Base-by-base conservation (phyloP, 2,113 vertebrate species). In the Erythrocercus mccallii region DNA sequence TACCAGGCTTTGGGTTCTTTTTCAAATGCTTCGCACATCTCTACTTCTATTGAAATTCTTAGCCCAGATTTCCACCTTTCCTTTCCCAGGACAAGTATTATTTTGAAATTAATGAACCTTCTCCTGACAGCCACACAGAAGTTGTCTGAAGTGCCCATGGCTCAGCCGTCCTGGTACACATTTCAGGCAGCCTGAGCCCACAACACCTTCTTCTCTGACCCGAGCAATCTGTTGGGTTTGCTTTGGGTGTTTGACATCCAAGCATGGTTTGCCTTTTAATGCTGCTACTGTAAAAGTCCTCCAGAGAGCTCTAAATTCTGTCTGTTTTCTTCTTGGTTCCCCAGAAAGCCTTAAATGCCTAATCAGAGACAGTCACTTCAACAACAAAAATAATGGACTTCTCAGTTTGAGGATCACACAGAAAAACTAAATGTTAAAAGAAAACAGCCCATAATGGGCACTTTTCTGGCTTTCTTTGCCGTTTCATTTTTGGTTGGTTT, bases 151-250 rank as follows among this genome's bases (percentile, higher is more conserved):
- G 30, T 9, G 1, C 15, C 11, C 18, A 4, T 2, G 11, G 51
- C 62, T 70, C 4, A 2, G 37, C 27, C 0, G 0, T 47, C 33
- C 35, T 4, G 1, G 21, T 37, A 73, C 47, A 40, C 0, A 0
- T 57, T 47, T 48, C 54, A n/a, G 54, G 40, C 65, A 95, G 79
- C 51, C 71, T 58, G 30, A 72, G 62, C 31, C 31, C 44, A 37
- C 1, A 0, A 5, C 44, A 48, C 15, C 5, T 10, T 15, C 44
- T 82, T 77, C 54, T 88, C 31, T 2, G 1, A 77, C 50, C 51
- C 1, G 1, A 86, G 44, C 35, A 70, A 50, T n/a, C 69, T 57
- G 44, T 31, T 40, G 4, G 27, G 53, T 91, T 50, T 72, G 37
- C 47, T 89, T 64, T 54, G 58, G 28, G 35, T 83, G 56, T 90